phyloP scores from a whole-genome alignment of 2,113 vertebrate genomes.

The Myrmecophaga tridactyla region DNA sequence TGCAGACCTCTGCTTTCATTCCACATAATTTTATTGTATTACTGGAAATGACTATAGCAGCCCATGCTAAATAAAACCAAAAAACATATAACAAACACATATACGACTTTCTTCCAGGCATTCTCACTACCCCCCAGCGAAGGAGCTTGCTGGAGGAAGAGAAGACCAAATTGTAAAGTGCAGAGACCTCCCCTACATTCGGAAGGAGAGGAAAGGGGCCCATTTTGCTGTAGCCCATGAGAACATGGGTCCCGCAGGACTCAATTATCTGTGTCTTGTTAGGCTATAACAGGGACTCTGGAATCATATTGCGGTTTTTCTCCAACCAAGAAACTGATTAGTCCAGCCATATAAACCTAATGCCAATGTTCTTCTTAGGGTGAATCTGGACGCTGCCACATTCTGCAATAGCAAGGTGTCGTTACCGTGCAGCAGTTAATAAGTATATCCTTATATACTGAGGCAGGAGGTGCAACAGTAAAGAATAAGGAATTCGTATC shows the following conservation, averaged over 20 bases:
- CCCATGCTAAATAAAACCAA: not conserved
- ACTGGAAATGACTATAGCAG: not conserved
- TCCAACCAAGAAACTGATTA: conserved; percentile 67
- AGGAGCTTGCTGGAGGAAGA: not conserved
- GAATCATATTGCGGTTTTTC: conserved; percentile 74
- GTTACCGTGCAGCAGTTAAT: not conserved
- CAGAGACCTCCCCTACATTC: not conserved
- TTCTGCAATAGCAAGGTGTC: not conserved
- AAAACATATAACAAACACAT: not conserved
- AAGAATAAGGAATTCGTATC: not conserved
- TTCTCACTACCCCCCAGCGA: not conserved
- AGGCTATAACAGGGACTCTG: conserved; percentile 70
- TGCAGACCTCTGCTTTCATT: not conserved
- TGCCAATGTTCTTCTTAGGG: not conserved
- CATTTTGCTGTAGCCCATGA: conserved; percentile 33
- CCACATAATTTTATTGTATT: not conserved
- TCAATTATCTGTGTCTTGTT: conserved; percentile 81
- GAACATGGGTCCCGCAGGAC: conserved; percentile 73
- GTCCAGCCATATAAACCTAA: conserved; percentile 72
- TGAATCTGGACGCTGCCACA: not conserved
- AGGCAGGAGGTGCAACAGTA: not conserved
- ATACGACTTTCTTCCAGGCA: not conserved
- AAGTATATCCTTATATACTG: not conserved
- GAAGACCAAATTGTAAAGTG: not conserved
- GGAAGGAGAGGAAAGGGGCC: not conserved